Base-by-base conservation (phyloP, 2,113 vertebrate species). In the Zootoca vivipara region DNA sequence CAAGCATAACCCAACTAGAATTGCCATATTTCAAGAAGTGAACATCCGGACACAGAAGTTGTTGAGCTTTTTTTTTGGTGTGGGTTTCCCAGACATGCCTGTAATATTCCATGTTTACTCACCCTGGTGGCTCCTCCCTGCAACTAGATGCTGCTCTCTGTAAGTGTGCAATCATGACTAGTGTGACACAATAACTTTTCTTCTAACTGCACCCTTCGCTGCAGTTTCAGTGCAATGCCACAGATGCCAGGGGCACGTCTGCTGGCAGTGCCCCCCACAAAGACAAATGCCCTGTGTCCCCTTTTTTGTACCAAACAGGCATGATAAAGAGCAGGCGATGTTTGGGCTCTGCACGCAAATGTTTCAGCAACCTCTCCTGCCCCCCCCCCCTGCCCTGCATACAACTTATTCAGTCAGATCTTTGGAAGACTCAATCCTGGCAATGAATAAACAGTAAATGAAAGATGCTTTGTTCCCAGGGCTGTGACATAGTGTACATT, bases 281-380 rank as follows among this genome's bases (percentile, higher is more conserved):
- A 90, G 91, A 95, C 83, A 18, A 92, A 92, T 78, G 85, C 87
- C 70, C 2, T 18, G 75, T 87, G 90, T 78, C 30, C 20, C 62
- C 35, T 77, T 65, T 65, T 69, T 96, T 93, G 93, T 83, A 82
- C 26, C 9, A 86, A 40, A 77, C 72, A 7, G 82, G 46, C 58
- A 85, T 74, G 35, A 10, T 79, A 13, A 83, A 90, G 83, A 67
- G 86, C 40, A 4, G 74, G 75, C 1, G 35, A 30, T 8, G 86
- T 69, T 84, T 87, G 12, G 86, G 78, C 42, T 89, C 65, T n/a
- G 8, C 28, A 75, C 88, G 78, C 4, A 28, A 73, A 87, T 83
- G 1, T 89, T 81, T 90, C 80, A 74, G 33, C 83, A 67, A 28
- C 62, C 26, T 82, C 81, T 67, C 20, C 38, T 20, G 13, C 58